Base-by-base conservation (phyloP, 2,888 invertebrate genomes). In the Phaonia tiefii region DNA sequence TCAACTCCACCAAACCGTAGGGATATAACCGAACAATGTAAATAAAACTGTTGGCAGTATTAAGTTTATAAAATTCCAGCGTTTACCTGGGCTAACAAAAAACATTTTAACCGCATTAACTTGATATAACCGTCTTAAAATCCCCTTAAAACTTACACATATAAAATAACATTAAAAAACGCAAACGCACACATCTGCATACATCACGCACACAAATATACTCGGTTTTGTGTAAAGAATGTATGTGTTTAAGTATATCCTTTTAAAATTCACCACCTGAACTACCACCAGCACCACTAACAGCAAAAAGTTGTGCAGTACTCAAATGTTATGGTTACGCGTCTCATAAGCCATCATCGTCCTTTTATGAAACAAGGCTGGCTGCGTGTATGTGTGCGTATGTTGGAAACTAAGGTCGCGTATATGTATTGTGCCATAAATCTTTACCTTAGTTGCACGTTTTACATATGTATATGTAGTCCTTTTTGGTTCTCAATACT, bases 101-200 rank as follows among this genome's bases (percentile, higher is more conserved):
- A 75, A 66, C 56, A 79, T 67, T 79, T 70, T 75, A 71, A 66
- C 58, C 75, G 51, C 58, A 71, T 79, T 75, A 71, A 58, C 66
- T 79, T 71, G 49, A 17, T 67, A 67, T 60, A 71, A 67, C 51
- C 60, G 15, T 71, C 75, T 75, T 67, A 31, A 70, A 75, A 54
- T 66, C 56, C 70, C 31, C 58, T 58, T 66, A 46, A 49, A 56
- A 46, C 37, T 20, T 44, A n/a, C 20, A 60, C 66, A 78, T 11
- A 70, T 25, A 63, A 37, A 39, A n/a, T 7, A 22, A 42, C 46
- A 39, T 66, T 63, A 49, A 13, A 39, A n/a, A 11, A 15, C 26
- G 11, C 13, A 42, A 26, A 69, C 4, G 44, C 42, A 26, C 22
- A 44, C 22, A 37, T n/a, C n/a, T n/a, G n/a, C 31, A 49, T 10